Evolutionary conservation across 2,113 vertebrate genomes (phyloP), one percentile per base, ranked within the genome.

Genomic region (Fulica atra): DNA sequence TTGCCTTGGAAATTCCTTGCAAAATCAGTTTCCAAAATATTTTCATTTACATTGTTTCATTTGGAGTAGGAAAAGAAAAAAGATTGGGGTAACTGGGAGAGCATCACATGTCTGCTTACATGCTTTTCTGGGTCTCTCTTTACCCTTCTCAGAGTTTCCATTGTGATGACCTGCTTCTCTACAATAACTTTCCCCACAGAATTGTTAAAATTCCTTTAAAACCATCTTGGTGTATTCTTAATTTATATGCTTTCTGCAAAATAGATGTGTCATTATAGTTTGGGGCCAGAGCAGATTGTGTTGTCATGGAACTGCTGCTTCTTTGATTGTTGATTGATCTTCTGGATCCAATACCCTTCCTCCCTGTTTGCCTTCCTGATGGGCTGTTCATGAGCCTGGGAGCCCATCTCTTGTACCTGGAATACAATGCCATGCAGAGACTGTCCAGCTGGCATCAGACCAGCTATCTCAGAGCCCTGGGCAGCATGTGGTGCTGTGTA

Each of bases 201-300:
- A 87, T 21, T 5, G 0, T 38, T 83, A 16, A 28, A 72, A 71
- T 71, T 44, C 7, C 38, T 84, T 46, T 28, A 10, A 66, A 87
- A 92, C 54, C 25, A 48, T 60, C 33, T 26, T 31, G 57, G 44
- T 6, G 1, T 79, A 40, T 59, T 89, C 84, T 87, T 46, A 10
- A 69, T 90, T 56, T 56, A 48, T 65, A 65, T 6, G 18, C 74
- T 89, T 95, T 65, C 23, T 61, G 25, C 53, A 51, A 36, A 94
- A 54, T 19, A 42, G 14, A 61, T 72, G 50, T 91, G 33, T 86
- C 38, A 28, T 29, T 56, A 1, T 77, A 48, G 16, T 86, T 88
- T 70, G 82, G 50, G 59, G 50, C 40, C 61, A 70, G 82, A 86
- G 86, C 68, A 92, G 82, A 77, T 86, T 64, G 68, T 70, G 28